Conservation (phyloP, 1,140 invertebrate species). For the Scaptomyza pallida region DNA sequence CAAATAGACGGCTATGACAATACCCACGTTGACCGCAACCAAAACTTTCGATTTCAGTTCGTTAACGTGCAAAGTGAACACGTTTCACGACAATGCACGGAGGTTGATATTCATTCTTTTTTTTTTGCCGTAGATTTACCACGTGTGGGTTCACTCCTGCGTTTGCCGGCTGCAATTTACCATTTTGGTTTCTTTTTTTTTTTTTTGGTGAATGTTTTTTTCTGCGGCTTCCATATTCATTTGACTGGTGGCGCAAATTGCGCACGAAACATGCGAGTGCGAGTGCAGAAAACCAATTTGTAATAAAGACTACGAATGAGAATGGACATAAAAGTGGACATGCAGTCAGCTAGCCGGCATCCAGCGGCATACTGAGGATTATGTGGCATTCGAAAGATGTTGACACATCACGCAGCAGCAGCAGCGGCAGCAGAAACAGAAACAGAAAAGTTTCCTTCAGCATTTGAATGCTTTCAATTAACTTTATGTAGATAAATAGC, state of each 20-base stretch:
- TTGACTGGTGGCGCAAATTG: constrained; percentile 68
- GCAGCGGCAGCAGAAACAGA: neutral
- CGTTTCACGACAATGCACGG: constrained; percentile 51
- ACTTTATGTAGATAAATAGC: constrained; percentile 80
- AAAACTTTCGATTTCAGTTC: constrained; percentile 79
- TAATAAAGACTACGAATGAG: constrained; percentile 76
- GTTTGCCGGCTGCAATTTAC: constrained; percentile 50
- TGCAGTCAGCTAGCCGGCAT: constrained; percentile 5
- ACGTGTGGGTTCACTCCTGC: constrained; percentile 25
- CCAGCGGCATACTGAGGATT: constrained; percentile 41
- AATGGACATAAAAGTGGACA: constrained; percentile 58
- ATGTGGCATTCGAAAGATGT: constrained; percentile 68
- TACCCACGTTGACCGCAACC: constrained; percentile 62
- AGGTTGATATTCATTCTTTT: constrained; percentile 23
- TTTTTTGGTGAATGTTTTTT: constrained; percentile 22
- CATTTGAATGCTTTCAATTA: constrained; percentile 80
- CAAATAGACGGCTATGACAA: constrained; percentile 43
- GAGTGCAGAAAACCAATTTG: constrained; percentile 79
- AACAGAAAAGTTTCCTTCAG: neutral
- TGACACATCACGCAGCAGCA: constrained; percentile 69
- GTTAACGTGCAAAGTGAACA: constrained; percentile 74
- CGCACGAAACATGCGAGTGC: constrained; percentile 74
- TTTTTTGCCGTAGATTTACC: constrained; percentile 38
- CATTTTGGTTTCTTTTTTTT: constrained; percentile 38
- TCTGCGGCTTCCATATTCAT: constrained; percentile 64